These are phyloP conservation scores for Rhipidura dahli DNA, from an alignment of 2,113 vertebrate species.

Conservation along the genomic window DNA sequence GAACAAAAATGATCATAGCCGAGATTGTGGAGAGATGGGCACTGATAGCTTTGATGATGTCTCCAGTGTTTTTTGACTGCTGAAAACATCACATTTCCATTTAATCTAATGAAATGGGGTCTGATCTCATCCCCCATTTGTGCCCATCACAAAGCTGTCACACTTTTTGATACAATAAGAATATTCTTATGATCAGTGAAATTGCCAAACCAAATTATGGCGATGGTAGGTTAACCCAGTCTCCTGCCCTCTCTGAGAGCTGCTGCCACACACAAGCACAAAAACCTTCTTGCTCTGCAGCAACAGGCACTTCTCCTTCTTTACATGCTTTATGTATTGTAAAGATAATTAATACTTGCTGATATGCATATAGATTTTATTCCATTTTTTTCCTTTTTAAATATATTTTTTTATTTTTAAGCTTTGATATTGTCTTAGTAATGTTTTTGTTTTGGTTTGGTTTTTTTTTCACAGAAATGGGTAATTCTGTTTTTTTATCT, in stretches of 20 bases:
- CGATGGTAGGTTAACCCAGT: background rate
- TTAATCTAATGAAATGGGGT: background rate
- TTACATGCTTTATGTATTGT: background rate
- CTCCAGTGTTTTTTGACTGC: slow-evolving; percentile 12
- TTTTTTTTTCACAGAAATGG: background rate
- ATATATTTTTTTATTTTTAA: background rate
- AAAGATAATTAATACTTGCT: background rate
- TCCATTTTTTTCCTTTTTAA: rapidly evolving
- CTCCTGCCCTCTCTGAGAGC: background rate
- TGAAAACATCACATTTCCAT: slow-evolving; percentile 33
- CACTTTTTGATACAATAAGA: background rate
- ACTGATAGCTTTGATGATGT: slow-evolving; percentile 39
- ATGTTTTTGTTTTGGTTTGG: too few relatives aligned
- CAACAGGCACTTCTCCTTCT: background rate
- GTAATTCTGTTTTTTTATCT: background rate
- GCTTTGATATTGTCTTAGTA: background rate
- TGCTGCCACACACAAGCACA: background rate
- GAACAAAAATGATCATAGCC: slow-evolving; percentile 31
- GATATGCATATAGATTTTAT: background rate
- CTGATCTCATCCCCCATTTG: background rate
- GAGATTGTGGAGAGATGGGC: slow-evolving; percentile 39
- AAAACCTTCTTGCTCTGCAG: background rate
- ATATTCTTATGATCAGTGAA: background rate
- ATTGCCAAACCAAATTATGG: background rate
- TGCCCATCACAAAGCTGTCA: background rate